Conservation (phyloP, 2,113 vertebrate species). For the Xyrauchen texanus region DNA sequence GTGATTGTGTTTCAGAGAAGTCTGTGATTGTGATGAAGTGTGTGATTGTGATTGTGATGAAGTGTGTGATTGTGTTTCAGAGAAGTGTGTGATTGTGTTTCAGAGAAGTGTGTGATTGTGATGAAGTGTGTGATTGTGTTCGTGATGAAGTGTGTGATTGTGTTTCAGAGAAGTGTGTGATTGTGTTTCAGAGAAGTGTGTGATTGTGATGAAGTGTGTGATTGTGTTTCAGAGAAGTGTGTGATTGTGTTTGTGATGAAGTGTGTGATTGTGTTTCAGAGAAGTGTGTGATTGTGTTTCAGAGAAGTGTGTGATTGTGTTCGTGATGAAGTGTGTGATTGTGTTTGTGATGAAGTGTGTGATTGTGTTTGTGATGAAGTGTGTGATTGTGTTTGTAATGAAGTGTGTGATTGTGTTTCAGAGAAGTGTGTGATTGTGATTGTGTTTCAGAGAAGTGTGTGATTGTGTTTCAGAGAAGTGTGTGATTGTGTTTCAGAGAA, state of each 20-base stretch:
- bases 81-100: constrained; percentile 71
- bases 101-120: no score
- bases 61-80: constrained; percentile 65
- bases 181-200: no score
- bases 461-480: no score
- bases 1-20: constrained; percentile 75
- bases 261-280: not conserved
- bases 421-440: not conserved
- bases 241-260: no score
- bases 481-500: not conserved
- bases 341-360: not conserved
- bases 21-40: no score
- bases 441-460: constrained; percentile 79
- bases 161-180: constrained; percentile 79
- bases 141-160: not conserved
- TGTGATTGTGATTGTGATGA: not conserved
- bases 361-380: constrained; percentile 51
- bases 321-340: not conserved
- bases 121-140: not conserved
- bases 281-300: constrained; percentile 44
- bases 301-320: constrained; percentile 77
- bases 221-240: constrained; percentile 78
- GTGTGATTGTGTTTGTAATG: no score
- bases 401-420: not conserved
- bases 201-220: not conserved